These are phyloP conservation scores for Aviceda subcristata DNA, from an alignment of 2,113 vertebrate genomes.

Conservation along the genomic window DNA sequence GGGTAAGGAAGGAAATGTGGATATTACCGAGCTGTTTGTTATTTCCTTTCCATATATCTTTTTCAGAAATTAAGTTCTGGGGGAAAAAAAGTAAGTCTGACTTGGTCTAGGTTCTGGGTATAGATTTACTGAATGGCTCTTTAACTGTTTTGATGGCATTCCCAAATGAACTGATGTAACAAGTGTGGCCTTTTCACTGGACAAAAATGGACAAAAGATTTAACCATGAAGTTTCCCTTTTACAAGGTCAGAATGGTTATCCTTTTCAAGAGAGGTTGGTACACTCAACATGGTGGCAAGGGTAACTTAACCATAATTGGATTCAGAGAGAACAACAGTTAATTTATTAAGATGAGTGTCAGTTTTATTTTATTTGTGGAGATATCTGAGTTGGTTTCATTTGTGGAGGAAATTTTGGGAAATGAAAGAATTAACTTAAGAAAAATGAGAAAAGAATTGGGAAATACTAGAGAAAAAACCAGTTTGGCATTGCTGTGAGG, in stretches of 20 bases:
- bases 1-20: background rate
- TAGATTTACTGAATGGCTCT: background rate
- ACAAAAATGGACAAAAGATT: background rate
- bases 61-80: background rate
- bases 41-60: background rate
- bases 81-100: background rate
- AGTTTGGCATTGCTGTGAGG: background rate
- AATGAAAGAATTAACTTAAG: background rate
- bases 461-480: background rate
- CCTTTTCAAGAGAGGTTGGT: background rate
- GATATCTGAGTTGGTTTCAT: background rate
- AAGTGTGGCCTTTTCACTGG: background rate
- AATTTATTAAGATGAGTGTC: background rate
- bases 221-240: background rate
- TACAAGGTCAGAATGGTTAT: background rate
- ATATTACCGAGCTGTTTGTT: background rate
- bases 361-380: background rate
- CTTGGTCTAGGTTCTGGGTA: background rate
- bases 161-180: background rate
- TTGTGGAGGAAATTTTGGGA: background rate
- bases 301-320: rapidly evolving
- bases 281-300: rapidly evolving
- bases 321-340: background rate
- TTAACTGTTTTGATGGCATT: background rate
- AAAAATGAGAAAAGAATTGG: background rate